Base-by-base conservation (phyloP, 2,113 vertebrate species). In the Nansenia antarctica region DNA sequence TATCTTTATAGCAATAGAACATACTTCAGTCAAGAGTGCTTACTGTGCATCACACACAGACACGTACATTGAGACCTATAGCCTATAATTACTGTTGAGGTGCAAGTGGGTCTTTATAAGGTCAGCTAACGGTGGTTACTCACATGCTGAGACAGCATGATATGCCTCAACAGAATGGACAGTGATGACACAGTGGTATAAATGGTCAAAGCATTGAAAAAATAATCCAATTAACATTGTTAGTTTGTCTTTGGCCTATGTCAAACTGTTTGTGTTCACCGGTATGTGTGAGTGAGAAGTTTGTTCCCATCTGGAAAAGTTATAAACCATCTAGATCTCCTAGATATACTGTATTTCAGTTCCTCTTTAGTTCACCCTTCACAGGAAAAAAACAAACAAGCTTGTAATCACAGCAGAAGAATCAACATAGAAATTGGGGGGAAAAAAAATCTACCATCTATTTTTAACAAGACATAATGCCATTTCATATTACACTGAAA, bases 61-160 rank as follows among this genome's bases (percentile, higher is more conserved):
- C 77, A 70, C 77, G 71, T 64, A 74, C 78, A 75, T 34, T 55
- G 65, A 65, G 70, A 79, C 77, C 71, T 49, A n/a, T n/a, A 20
- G 45, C 5, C 24, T 82, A n/a, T 84, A 88, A 88, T 89, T 82
- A 85, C n/a, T n/a, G n/a, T n/a, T n/a, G 32, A 82, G 80, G 70
- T 62, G 58, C 81, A 80, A 82, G 80, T 67, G 35, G 26, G 74
- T 74, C 61, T 79, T 53, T 29, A 26, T 54, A 47, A 71, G 76
- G 49, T 78, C 55, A 63, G n/a, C 30, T 30, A 27, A 2, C n/a
- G 42, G 69, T 67, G 78, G 76, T 81, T 79, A 80, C 65, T 61
- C 78, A 87, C 89, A 62, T 87, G 86, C 88, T 87, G 90, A 90
- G 82, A 66, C 77, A 85, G 79, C 74, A 24, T 90, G 82, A 87